Conservation (phyloP, 1,140 invertebrate species). For the Planococcus citri region DNA sequence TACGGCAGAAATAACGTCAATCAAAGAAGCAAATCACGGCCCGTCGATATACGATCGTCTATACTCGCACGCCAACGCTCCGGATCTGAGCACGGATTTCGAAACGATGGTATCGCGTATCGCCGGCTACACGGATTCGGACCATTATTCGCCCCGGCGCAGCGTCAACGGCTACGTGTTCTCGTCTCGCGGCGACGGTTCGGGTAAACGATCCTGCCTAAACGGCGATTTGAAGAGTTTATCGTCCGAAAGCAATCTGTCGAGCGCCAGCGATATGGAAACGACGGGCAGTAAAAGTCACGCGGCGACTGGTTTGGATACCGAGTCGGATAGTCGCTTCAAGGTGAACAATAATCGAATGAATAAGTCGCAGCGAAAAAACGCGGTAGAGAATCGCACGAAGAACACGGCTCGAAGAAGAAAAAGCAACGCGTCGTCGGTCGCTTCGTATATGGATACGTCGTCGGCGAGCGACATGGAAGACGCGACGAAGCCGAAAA, state of each 20-base stretch:
- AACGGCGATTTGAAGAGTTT: background rate
- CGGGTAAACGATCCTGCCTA: background rate
- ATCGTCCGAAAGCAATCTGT: background rate
- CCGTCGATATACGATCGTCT: constrained; percentile 76
- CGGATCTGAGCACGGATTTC: constrained; percentile 53
- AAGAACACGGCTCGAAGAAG: constrained; percentile 7
- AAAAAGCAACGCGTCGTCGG: background rate
- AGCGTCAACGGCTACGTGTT: constrained; percentile 8
- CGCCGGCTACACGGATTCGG: constrained; percentile 36
- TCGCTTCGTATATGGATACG: background rate
- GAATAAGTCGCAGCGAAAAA: constrained; percentile 13
- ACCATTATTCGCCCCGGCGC: background rate
- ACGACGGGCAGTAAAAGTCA: constrained; percentile 14
- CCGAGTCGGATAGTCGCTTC: background rate
- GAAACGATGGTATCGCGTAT: constrained; percentile 56
- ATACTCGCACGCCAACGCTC: constrained; percentile 57
- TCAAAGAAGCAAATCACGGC: constrained; percentile 76
- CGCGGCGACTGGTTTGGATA: background rate
- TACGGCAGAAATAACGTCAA: constrained; percentile 50
- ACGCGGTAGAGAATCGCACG: background rate
- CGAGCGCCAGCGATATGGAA: constrained; percentile 3
- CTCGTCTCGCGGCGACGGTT: background rate
- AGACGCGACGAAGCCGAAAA: background rate
- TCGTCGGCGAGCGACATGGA: background rate
- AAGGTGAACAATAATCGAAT: constrained; percentile 10